Percentiles rank a stretch among this genome's conserved stretches.
These are phyloP conservation scores for Papilio demoleus DNA, from an alignment of 2,888 invertebrate genomes.

Conservation along the genomic window DNA sequence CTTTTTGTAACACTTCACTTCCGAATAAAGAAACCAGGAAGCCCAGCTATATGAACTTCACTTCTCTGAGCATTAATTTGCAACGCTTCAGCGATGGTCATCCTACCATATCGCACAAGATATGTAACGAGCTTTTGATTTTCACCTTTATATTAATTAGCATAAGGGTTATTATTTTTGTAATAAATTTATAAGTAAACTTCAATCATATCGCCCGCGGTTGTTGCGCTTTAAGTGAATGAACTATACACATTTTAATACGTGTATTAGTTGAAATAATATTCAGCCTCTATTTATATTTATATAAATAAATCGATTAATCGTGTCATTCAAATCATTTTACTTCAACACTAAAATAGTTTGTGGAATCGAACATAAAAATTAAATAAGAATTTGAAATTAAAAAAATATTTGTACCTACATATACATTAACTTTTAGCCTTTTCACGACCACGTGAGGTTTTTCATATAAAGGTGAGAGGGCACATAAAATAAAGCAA, in stretches of 20 bases:
- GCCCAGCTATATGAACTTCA: conserved; percentile 49
- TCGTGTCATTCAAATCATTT: no score
- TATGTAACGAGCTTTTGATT: conserved; percentile 45
- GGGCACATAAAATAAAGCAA: no score
- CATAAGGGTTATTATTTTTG: conserved; percentile 46
- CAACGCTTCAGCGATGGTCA: conserved; percentile 69
- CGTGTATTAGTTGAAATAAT: neutral
- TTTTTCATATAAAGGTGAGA: no score
- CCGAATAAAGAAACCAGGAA: conserved; percentile 66
- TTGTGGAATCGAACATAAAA: no score
- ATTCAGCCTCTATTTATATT: no score
- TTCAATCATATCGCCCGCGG: conserved; percentile 53
- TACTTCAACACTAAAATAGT: no score
- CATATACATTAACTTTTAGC: no score
- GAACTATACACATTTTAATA: conserved; percentile 58
- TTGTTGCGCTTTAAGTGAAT: conserved; percentile 76
- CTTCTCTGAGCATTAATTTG: conserved; percentile 63
- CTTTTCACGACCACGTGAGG: no score
- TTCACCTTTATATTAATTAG: conserved; percentile 44
- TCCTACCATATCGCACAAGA: conserved; percentile 76
- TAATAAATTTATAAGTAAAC: conserved; percentile 44
- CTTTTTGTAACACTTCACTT: conserved; percentile 53
- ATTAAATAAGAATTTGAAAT: no score
- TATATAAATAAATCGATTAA: no score
- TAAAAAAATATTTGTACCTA: no score